Conservation (phyloP, 2,888 invertebrate genomes). For the Caenorhabditis becei region DNA sequence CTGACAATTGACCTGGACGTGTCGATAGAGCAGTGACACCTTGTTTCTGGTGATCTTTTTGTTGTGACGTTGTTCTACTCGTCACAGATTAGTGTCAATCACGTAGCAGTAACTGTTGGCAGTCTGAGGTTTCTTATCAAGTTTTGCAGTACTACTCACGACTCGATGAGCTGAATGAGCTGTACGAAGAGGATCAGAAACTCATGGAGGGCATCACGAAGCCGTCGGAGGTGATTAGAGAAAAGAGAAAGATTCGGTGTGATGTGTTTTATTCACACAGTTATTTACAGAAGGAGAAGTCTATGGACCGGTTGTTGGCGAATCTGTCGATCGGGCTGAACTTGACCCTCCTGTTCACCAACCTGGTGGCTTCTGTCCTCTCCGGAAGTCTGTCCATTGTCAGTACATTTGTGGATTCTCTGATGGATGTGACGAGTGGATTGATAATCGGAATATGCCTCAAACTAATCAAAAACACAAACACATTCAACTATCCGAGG, state of each 20-base stretch:
- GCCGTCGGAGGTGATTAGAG: conserved; percentile 42
- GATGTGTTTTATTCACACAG: neutral
- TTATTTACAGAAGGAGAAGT: conserved; percentile 62
- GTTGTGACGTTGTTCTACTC: neutral
- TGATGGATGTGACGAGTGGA: conserved; percentile 83
- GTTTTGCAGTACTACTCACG: conserved; percentile 67
- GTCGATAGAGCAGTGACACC: too few species aligned
- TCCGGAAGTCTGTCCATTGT: conserved; percentile 84
- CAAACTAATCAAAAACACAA: conserved; percentile 75
- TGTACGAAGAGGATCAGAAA: conserved; percentile 66
- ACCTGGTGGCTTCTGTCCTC: conserved; percentile 82
- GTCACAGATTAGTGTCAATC: neutral
- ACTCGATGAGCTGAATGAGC: conserved; percentile 59
- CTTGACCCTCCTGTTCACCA: conserved; percentile 75
- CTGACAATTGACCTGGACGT: too few species aligned
- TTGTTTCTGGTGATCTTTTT: too few species aligned
- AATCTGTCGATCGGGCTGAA: conserved; percentile 74
- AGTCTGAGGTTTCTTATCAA: conserved; percentile 17
- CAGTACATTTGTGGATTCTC: conserved; percentile 83
- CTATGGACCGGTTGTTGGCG: conserved; percentile 72
- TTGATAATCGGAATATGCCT: conserved; percentile 80
- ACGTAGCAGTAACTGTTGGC: conserved; percentile 34
- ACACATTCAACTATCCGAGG: conserved; percentile 77
- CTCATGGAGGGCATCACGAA: conserved; percentile 59
- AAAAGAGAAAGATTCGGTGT: neutral